Percentiles rank a stretch among this genome's conserved stretches.
Conservation (phyloP, 2,797 vertebrate genomes). For the Urosaurus nigricauda region DNA sequence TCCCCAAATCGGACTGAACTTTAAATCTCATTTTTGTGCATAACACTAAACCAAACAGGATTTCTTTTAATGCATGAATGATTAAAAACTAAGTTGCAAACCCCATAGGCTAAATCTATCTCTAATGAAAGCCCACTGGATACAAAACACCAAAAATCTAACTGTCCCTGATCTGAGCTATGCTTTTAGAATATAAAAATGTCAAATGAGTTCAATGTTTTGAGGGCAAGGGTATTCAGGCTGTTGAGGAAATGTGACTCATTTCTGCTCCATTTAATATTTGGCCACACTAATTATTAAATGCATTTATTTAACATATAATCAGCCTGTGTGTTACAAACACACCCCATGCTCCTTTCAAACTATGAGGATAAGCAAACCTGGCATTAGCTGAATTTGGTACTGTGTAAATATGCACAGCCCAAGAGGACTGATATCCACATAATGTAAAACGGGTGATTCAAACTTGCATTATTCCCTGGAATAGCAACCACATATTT, state of each 20-base stretch:
- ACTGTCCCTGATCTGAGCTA: constrained; percentile 50
- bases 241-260: constrained; percentile 68
- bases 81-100: constrained; percentile 30
- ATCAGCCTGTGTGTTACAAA: constrained; percentile 21
- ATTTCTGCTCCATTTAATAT: constrained; percentile 72
- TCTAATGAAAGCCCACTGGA: constrained; percentile 45
- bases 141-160: neutral
- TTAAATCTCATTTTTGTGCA: constrained; percentile 27
- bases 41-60: constrained; percentile 28
- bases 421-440: neutral
- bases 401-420: neutral
- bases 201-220: constrained; percentile 56
- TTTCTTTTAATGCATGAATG: constrained; percentile 22
- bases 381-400: constrained; percentile 24
- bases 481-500: neutral
- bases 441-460: neutral
- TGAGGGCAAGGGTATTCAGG: constrained; percentile 64
- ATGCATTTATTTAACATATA: constrained; percentile 47
- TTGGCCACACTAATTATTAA: neutral
- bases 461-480: neutral
- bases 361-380: constrained; percentile 24
- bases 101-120: constrained; percentile 52
- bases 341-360: neutral
- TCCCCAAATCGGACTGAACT: constrained; percentile 23
- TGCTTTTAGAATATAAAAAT: constrained; percentile 59